These are phyloP conservation scores for Nudaria mundana DNA, from an alignment of 2,888 invertebrate species.

Conservation along the genomic window DNA sequence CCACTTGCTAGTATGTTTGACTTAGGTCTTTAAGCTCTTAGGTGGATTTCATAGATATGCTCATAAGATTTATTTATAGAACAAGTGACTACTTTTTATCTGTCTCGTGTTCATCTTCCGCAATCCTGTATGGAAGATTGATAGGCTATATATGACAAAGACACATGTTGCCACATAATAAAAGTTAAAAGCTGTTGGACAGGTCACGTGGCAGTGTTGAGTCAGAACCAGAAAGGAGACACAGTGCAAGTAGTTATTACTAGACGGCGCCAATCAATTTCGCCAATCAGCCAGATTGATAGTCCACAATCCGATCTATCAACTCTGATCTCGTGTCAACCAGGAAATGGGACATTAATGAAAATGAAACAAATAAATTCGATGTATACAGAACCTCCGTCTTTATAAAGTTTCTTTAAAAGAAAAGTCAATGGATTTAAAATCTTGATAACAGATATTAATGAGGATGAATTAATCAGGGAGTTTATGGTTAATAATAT, in stretches of 20 bases:
- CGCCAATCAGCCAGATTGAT: constrained; percentile 65
- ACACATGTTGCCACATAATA: background rate
- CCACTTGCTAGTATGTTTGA: too few species aligned
- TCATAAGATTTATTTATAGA: too few species aligned
- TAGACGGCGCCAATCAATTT: constrained; percentile 73
- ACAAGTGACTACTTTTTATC: too few species aligned
- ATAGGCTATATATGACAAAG: background rate
- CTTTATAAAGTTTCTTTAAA: background rate
- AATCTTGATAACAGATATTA: too few species aligned
- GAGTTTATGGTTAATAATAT: background rate
- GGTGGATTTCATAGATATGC: too few species aligned
- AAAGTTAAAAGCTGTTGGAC: background rate
- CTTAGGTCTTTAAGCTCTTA: too few species aligned
- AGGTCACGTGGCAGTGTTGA: constrained; percentile 24
- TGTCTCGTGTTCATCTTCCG: background rate
- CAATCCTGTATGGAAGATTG: background rate
- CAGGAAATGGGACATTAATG: constrained; percentile 42
- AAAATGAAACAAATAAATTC: constrained; percentile 32
- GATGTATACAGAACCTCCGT: too few species aligned
- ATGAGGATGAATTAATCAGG: too few species aligned
- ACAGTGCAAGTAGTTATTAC: constrained; percentile 37
- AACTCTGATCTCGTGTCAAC: constrained; percentile 34
- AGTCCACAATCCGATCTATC: constrained; percentile 54
- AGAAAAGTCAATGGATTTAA: too few species aligned
- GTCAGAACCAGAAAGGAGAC: constrained; percentile 13